phyloP scores from a whole-genome alignment of 2,888 invertebrate genomes.

The Lasioglossum oenotherae region DNA sequence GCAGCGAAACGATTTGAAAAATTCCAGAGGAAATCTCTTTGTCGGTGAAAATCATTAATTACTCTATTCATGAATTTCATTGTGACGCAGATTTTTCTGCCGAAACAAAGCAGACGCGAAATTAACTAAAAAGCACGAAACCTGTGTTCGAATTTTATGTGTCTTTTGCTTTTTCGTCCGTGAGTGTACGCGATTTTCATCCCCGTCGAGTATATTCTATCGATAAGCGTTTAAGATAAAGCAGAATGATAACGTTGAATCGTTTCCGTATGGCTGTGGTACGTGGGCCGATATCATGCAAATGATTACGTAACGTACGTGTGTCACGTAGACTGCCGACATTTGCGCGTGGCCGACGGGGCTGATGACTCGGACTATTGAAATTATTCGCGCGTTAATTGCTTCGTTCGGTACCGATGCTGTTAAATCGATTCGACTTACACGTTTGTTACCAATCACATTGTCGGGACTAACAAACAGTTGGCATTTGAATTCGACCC shows the following conservation, averaged over 20 bases:
- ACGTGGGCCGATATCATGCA: conserved; percentile 15
- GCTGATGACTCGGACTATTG: conserved; percentile 40
- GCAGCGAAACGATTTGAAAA: neutral
- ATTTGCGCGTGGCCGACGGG: conserved; percentile 34
- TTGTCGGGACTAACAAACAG: conserved; percentile 14
- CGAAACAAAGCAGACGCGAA: neutral
- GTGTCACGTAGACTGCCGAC: conserved; percentile 36
- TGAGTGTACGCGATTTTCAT: neutral
- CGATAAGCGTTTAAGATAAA: conserved; percentile 28
- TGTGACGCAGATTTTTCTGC: neutral
- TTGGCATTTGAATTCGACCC: neutral
- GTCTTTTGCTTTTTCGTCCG: neutral
- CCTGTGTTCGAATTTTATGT: neutral
- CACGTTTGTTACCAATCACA: conserved; percentile 7
- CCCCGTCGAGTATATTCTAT: conserved; percentile 7
- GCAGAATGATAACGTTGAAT: conserved; percentile 11
- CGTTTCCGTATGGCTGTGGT: conserved; percentile 28
- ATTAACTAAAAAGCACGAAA: neutral
- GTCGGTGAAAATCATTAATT: neutral
- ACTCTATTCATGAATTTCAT: neutral
- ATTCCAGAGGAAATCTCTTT: neutral
- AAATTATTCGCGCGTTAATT: conserved; percentile 57
- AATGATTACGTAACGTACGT: conserved; percentile 30
- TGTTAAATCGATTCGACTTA: conserved; percentile 53
- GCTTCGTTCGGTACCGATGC: conserved; percentile 29